Percentiles rank a stretch among this genome's conserved stretches.
These are phyloP conservation scores for Diarsia mendica DNA, from an alignment of 2,888 invertebrate species.

Conservation along the genomic window DNA sequence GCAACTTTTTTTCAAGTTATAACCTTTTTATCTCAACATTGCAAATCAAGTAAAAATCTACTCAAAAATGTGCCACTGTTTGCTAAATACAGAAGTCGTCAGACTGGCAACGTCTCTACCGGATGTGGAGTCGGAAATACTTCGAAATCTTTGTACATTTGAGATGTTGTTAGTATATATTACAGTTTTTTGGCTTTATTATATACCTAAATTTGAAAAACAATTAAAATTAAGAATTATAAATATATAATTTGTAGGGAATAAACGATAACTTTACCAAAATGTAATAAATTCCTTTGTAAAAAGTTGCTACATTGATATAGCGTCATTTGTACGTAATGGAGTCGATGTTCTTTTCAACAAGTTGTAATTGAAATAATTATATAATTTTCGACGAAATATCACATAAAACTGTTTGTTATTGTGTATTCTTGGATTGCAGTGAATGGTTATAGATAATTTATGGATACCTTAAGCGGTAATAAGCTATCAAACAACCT, in stretches of 20 bases:
- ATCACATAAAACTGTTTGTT: constrained; percentile 80
- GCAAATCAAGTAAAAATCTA: constrained; percentile 52
- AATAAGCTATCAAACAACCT: constrained; percentile 83
- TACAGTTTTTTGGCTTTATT: rapidly evolving
- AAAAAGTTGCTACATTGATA: constrained; percentile 84
- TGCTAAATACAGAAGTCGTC: constrained; percentile 89
- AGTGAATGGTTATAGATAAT: constrained; percentile 78
- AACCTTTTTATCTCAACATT: constrained; percentile 24
- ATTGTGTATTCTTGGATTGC: constrained; percentile 80
- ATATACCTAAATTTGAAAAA: rapidly evolving
- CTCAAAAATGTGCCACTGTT: constrained; percentile 72
- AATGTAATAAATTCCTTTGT: constrained; percentile 77
- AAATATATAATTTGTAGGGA: rapidly evolving
- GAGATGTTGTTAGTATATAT: background rate
- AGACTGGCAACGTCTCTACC: constrained; percentile 86
- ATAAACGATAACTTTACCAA: background rate
- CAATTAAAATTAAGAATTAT: constrained; percentile 1
- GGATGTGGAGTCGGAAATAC: constrained; percentile 75
- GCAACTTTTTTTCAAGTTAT: background rate
- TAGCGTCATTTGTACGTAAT: constrained; percentile 92
- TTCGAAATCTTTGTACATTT: constrained; percentile 45
- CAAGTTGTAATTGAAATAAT: constrained; percentile 79
- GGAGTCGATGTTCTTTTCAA: constrained; percentile 89
- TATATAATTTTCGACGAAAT: constrained; percentile 77
- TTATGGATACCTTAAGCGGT: constrained; percentile 80